These are phyloP conservation scores for Catamblyrhynchus diadema DNA, from an alignment of 2,797 vertebrate species.

Conservation along the genomic window DNA sequence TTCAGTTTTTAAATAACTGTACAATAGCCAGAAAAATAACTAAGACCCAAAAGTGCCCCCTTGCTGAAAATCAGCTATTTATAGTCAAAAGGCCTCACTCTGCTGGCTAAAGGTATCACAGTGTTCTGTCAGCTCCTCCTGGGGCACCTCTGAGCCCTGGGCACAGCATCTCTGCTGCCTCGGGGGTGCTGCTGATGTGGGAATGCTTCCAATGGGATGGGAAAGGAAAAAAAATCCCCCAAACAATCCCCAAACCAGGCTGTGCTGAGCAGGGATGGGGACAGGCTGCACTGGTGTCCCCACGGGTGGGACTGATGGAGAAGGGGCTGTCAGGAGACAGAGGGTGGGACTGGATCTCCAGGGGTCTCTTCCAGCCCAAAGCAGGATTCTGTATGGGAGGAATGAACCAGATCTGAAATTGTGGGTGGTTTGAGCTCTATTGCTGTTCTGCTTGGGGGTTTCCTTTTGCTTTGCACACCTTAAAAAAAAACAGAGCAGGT, in stretches of 20 bases:
- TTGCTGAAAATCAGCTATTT: constrained; percentile 7
- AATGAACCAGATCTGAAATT: rapidly evolving
- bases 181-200: background rate
- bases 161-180: background rate
- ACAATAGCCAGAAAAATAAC: constrained; percentile 18
- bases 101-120: constrained; percentile 32
- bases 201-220: background rate
- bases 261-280: background rate
- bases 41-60: background rate
- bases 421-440: background rate
- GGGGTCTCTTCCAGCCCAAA: background rate
- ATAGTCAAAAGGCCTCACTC: constrained; percentile 14
- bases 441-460: rapidly evolving
- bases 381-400: rapidly evolving
- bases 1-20: background rate
- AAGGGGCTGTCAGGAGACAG: background rate
- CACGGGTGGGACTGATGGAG: rapidly evolving
- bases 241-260: rapidly evolving
- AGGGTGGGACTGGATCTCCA: background rate
- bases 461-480: background rate
- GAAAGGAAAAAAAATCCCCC: too few species aligned
- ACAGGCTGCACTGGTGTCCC: rapidly evolving
- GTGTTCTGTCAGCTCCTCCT: constrained; percentile 15
- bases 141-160: background rate
- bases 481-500: background rate